Evolutionary conservation across 1,140 invertebrate species (phyloP).

Genomic region (Drosophila malerkotliana): DNA sequence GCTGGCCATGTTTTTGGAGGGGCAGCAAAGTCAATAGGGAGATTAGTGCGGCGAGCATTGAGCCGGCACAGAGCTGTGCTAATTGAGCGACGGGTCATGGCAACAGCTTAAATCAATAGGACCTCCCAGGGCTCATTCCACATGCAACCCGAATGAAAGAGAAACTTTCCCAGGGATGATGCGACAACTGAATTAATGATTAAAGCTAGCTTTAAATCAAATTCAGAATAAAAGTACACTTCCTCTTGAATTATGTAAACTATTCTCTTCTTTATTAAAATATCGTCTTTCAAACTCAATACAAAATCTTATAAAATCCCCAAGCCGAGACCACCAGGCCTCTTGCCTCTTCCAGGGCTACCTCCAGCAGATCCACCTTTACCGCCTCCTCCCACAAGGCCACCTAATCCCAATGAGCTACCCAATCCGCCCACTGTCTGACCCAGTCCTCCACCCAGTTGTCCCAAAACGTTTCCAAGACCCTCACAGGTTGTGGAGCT

Average conservation of each 20-base stretch:
- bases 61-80: conserved; percentile 62
- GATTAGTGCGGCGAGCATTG: conserved; percentile 65
- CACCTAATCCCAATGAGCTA: conserved; percentile 34
- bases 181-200: conserved; percentile 15
- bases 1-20: conserved; percentile 14
- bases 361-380: conserved; percentile 6
- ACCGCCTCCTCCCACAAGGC: conserved; percentile 17
- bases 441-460: conserved; percentile 50
- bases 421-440: conserved; percentile 46
- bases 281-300: no score
- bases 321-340: conserved; percentile 43
- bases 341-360: conserved; percentile 9
- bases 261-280: background rate
- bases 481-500: conserved; percentile 84
- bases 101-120: conserved; percentile 74
- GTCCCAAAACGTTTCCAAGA: conserved; percentile 56
- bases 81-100: conserved; percentile 77
- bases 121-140: conserved; percentile 54
- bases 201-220: background rate
- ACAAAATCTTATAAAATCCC: conserved; percentile 46
- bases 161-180: conserved; percentile 31
- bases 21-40: conserved; percentile 71
- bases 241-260: no score
- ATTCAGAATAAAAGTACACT: no score
- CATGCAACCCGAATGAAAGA: conserved; percentile 38